Evolutionary conservation across 2,113 vertebrate species (phyloP).

Genomic region (Probosciger aterrimus): DNA sequence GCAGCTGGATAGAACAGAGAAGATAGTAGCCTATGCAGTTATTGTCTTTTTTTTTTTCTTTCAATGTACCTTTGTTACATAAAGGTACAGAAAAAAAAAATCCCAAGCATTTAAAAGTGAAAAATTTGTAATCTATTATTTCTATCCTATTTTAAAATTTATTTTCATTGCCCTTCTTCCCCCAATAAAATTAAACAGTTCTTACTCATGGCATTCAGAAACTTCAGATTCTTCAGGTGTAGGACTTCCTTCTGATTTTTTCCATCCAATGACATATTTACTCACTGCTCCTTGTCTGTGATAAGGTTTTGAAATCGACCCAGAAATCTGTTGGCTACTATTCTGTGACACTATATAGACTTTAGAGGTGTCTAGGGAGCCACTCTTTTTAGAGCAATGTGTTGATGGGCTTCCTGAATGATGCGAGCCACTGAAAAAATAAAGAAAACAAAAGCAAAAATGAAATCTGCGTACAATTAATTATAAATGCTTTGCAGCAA

Average conservation of each 20-base stretch:
- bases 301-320: conserved; percentile 80
- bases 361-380: conserved; percentile 89
- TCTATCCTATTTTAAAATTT: not conserved
- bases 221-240: conserved; percentile 85
- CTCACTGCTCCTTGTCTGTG: conserved; percentile 76
- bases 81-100: not conserved
- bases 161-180: not conserved
- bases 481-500: not conserved
- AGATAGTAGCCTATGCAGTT: not conserved
- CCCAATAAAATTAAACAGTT: not conserved
- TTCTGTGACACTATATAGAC: conserved; percentile 88
- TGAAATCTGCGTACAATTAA: not conserved
- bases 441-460: conserved; percentile 38
- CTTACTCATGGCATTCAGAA: conserved; percentile 86
- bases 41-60: not conserved
- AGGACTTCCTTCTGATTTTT: conserved; percentile 81
- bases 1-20: not conserved
- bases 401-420: conserved; percentile 89
- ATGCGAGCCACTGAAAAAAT: conserved; percentile 84
- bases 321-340: conserved; percentile 71
- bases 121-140: not conserved
- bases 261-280: conserved; percentile 83
- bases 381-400: conserved; percentile 82
- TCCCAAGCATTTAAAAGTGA: not conserved
- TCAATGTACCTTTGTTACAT: not conserved